Evolutionary conservation across 2,113 vertebrate genomes (phyloP), one percentile per base, ranked within the genome.

Genomic region (Camelus bactrianus): DNA sequence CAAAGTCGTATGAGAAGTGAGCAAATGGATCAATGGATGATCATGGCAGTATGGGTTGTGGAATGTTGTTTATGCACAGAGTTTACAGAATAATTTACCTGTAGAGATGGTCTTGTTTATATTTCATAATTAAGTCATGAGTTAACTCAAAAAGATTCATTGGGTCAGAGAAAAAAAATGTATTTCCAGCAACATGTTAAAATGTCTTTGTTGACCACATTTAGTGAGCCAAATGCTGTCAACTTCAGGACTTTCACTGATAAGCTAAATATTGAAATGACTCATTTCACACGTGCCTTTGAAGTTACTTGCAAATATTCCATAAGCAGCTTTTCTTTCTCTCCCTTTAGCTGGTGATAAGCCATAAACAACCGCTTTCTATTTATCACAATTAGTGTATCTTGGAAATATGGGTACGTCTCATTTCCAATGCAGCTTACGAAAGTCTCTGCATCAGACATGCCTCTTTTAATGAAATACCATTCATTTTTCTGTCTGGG

Each of bases 291-390:
- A 89, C 81, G 54, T 79, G 69, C 13, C 85, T 96, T 88, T 79
- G 75, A 97, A 94, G 19, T 65, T 93, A 88, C 93, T 97, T 96
- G 81, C 26, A 93, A 96, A 67, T 75, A 92, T 73, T 81, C 35
- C 11, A 85, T 13, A 84, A 91, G 77, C 24, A 54, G 10, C 70
- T 96, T 95, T 62, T 16, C 14, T 84, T 93, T 94, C 56, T 89
- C 24, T 65, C 24, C 19, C 30, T 69, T 93, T 96, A 86, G 72
- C 64, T 94, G 13, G 65, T 82, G 82, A 95, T 80, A 96, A 95
- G 22, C 10, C 72, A 81, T 77, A 92, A 93, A 87, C 1, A 69
- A 93, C 2, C 76, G 1, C 13, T 64, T 64, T 81, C 35, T 26
- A 77, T 50, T 93, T 96, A 79, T 95, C 67, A 84, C 48, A 70